Evolutionary conservation across 2,888 invertebrate genomes (phyloP), one percentile per base, ranked within the genome.

Genomic region (Sthenelais limicola): DNA sequence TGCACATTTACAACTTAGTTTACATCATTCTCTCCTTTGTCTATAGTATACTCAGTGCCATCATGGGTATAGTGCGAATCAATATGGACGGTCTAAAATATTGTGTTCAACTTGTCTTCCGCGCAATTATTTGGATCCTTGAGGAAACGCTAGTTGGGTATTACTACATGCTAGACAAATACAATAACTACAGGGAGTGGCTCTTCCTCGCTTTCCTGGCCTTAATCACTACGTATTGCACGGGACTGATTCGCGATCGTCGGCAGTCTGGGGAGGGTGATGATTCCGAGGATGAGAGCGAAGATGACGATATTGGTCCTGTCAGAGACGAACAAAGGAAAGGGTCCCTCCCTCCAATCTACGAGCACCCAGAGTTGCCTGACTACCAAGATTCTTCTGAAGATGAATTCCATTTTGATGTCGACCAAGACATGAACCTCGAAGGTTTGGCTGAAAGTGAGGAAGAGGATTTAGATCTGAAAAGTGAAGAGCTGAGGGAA

Each of bases 111-210:
- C 15, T 67, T n/a, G 48, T 78, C 21, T 77, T 78, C 58, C 49
- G 67, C 15, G 77, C 30, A 28, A 73, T 78, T 21, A 74, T 77
- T 33, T 77, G 56, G 67, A 26, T 77, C 18, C 43, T 78, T 51
- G 74, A 78, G 35, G 76, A 78, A 67, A 56, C 54, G 5, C 26
- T 77, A 7, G 32, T 75, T n/a, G 78, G 74, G 1, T 78, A 77
- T 52, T 38, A 62, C 56, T 78, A 68, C 74, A 75, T 75, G 73
- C 72, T 78, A 35, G 66, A 78, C 28, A 74, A 78, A 67, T 79
- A 79, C 69, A 79, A 79, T 68, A 74, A 74, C 71, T 79, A 79
- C 72, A 52, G 79, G n/a, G 79, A 79, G 54, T 58, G 73, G 7
- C 67, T 79, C 15, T 79, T 79, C 48, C 30, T 77, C 18, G 56